Base-by-base conservation (phyloP, 35 echinoderm and acorn worm genomes). In the Heliocidaris erythrogramma region DNA sequence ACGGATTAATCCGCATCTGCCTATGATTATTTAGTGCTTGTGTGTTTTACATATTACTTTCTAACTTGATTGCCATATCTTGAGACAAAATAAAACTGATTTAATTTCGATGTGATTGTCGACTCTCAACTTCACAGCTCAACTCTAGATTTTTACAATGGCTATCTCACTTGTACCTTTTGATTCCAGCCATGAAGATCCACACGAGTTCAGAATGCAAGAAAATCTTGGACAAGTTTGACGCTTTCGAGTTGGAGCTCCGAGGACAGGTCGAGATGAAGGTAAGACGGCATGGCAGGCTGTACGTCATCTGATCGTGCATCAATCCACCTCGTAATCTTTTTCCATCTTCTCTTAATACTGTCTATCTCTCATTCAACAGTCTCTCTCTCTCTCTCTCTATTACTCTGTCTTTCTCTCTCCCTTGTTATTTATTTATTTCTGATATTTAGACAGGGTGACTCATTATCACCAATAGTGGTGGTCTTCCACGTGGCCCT, bases 241-340 rank as follows among this genome's bases (percentile, higher is more conserved):
- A 93, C 1, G 78, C 50, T 17, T 97, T 96, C 49, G 90, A 92
- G 30, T 78, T 92, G 21, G 59, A 71, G 18, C 85, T 32, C 18
- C 71, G 96, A 90, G 96, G 96, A 27, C 85, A 95, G 48, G 65
- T 97, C 10, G 95, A 95, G 29, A 94, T 97, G 96, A 97, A 97
- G 96, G 96, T 97, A 93, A 88, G 65, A 27, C 18, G 21, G 27
- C 21, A 90, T 90, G 48, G 27, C 17, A 2, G 31, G 50, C 85
- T 32, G 8, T 86, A 86, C 31, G n/a, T 29, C 69, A 14, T 29
- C 14, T 84, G 69, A 18, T 84, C n/a, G n/a, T 29, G n/a, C 14
- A 84, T 29, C n/a, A 89, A 35, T 1, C 86, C 13, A 24, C 4
- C 24, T 24, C 32, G 86, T 89, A 89, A 0, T 27, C 21, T 2